Percentiles rank a stretch among this genome's conserved stretches.
Conservation (phyloP, 2,888 invertebrate genomes). For the Didymodactylos carnosus region DNA sequence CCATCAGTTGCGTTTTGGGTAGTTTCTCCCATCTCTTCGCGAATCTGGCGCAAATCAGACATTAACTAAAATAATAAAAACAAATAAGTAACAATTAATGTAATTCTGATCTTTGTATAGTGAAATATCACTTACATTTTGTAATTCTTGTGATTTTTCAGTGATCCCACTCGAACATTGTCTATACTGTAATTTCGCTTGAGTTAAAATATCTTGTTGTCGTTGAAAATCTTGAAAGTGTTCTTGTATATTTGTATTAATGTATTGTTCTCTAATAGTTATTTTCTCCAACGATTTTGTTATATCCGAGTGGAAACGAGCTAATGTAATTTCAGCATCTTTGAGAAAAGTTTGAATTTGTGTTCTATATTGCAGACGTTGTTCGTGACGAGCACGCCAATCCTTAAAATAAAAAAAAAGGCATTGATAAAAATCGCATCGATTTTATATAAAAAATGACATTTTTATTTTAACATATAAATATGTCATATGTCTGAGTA, state of each 20-base stretch:
- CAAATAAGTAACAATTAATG: too few relatives aligned
- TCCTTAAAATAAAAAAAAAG: too few relatives aligned
- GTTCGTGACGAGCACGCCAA: conserved; percentile 76
- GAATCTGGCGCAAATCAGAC: too few relatives aligned
- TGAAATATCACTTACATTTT: conserved; percentile 41
- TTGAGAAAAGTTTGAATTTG: conserved; percentile 33
- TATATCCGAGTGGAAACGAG: conserved; percentile 60
- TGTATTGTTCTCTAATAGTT: conserved; percentile 64
- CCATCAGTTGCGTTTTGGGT: conserved; percentile 81
- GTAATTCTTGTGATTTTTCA: conserved; percentile 44
- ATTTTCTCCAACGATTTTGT: conserved; percentile 69
- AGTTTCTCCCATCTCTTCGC: conserved; percentile 82
- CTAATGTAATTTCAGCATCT: conserved; percentile 52
- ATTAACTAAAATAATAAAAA: too few relatives aligned
- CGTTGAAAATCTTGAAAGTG: conserved; percentile 56
- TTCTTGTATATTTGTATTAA: conserved; percentile 68
- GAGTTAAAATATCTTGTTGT: conserved; percentile 31
- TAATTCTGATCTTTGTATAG: too few relatives aligned
- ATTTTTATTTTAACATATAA: too few relatives aligned
- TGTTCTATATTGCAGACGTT: conserved; percentile 60
- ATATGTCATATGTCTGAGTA: too few relatives aligned
- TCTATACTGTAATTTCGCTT: conserved; percentile 55
- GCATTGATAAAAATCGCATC: too few relatives aligned
- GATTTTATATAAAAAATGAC: too few relatives aligned
- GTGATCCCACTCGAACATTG: conserved; percentile 64